These are phyloP conservation scores for Lacerta agilis DNA, from an alignment of 2,797 vertebrate species.

Conservation along the genomic window DNA sequence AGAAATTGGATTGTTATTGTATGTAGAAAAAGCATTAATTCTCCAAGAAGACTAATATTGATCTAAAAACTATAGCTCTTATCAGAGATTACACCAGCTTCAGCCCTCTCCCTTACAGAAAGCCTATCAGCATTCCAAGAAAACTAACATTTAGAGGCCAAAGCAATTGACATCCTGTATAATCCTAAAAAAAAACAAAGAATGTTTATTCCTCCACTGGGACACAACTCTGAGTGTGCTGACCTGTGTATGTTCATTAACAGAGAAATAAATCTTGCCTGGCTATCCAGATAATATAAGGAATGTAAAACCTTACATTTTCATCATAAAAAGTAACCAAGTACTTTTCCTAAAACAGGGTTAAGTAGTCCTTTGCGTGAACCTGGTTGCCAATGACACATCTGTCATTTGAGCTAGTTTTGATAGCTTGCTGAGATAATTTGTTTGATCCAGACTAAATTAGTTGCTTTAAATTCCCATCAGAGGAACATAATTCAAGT, in stretches of 20 bases:
- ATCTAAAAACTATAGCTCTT: conserved; percentile 48
- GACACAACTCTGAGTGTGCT: conserved; percentile 29
- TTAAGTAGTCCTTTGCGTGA: neutral
- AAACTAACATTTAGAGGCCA: neutral
- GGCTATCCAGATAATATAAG: conserved; percentile 5
- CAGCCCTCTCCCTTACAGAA: conserved; percentile 19
- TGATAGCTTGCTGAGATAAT: neutral
- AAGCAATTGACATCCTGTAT: neutral
- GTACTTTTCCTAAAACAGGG: conserved; percentile 28
- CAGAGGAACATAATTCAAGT: neutral
- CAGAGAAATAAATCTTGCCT: conserved; percentile 33
- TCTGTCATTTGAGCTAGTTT: neutral
- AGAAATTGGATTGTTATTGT: conserved; percentile 36
- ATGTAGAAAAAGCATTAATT: conserved; percentile 28
- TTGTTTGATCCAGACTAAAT: neutral
- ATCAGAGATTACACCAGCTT: conserved; percentile 28
- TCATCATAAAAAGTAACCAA: neutral
- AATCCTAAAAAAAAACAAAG: conserved; percentile 23
- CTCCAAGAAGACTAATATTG: conserved; percentile 47
- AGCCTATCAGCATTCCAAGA: conserved; percentile 11
- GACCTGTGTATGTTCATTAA: conserved; percentile 23
- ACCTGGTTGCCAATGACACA: conserved; percentile 2
- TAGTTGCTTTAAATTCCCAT: neutral
- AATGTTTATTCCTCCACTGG: conserved; percentile 35
- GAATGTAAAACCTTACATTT: conserved; percentile 27